Evolutionary conservation across 2,113 vertebrate genomes (phyloP), one percentile per base, ranked within the genome.

Genomic region (Gavia stellata): DNA sequence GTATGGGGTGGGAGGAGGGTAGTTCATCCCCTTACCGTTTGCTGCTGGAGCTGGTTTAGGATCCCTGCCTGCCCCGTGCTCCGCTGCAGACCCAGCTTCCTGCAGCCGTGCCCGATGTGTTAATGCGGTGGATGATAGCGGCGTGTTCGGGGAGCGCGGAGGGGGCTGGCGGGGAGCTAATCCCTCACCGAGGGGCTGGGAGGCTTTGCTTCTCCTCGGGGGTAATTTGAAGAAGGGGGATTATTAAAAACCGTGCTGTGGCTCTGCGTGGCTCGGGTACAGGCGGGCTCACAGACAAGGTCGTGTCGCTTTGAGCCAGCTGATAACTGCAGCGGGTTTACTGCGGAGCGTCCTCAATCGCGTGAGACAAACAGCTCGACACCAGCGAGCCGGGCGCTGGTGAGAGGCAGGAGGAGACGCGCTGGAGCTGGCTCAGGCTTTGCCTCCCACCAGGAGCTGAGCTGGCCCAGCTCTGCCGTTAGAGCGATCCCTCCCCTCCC

Each of bases 141-240:
- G 3, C 52, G 66, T 62, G 5, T 14, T 38, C 5, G 11, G 52
- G 72, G 52, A 42, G 15, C 7, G 12, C 8, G 10, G 52, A 2
- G 9, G 8, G 26, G 7, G 5, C 8, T 38, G 42, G 4, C 4
- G 59, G 40, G 24, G 38, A 29, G 29, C 47, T 25, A 9, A 36
- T 13, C n/a, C 33, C 33, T 77, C 29, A 7, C 11, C 0, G 7
- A 70, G 36, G 19, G 36, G 24, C n/a, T 10, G 0, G 1, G 17
- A 26, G 44, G 40, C 45, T 77, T 65, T 47, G 17, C 42, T 47
- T 73, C 36, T 49, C 45, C 17, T 13, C 4, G 8, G 73, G 36
- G 19, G 8, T 71, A 17, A 38, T 75, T 79, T 91, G 42, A 40
- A 38, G 14, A 38, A 74, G n/a, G 36, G 36, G 34, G 15, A 31